Percentiles rank a stretch among this genome's conserved stretches.
Conservation (phyloP, 2,888 invertebrate species). For the Parelbella ahira region DNA sequence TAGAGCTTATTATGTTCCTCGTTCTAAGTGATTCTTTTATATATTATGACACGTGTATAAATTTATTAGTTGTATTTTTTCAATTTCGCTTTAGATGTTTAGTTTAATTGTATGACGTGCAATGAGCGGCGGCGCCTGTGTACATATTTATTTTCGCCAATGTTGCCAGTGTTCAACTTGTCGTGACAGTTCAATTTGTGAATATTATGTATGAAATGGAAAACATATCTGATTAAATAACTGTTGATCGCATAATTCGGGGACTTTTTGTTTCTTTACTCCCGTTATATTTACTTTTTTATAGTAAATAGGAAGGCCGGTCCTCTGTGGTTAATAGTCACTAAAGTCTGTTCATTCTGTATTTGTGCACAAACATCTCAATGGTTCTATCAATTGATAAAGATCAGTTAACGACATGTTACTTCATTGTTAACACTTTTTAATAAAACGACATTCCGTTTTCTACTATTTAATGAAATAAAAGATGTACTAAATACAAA, state of each 20-base stretch:
- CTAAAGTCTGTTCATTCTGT: too few species aligned
- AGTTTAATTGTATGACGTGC: constrained; percentile 35
- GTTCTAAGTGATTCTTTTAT: constrained; percentile 35
- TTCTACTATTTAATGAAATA: constrained; percentile 12
- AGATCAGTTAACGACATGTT: too few species aligned
- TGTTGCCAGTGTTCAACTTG: constrained; percentile 31
- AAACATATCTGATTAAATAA: constrained; percentile 26
- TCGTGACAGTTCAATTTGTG: constrained; percentile 12
- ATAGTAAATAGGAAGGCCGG: too few species aligned
- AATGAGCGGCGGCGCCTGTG: constrained; percentile 31
- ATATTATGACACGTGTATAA: constrained; percentile 28
- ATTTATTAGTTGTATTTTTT: constrained; percentile 27
- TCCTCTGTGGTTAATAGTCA: too few species aligned
- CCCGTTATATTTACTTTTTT: too few species aligned
- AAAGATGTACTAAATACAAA: constrained; percentile 14
- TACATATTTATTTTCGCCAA: constrained; percentile 35
- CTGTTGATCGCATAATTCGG: constrained; percentile 17
- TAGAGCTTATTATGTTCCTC: constrained; percentile 36
- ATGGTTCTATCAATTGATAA: too few species aligned
- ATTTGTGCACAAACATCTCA: too few species aligned
- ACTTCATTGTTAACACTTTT: too few species aligned
- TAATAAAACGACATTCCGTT: too few species aligned
- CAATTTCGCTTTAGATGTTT: constrained; percentile 34
- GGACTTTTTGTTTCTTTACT: neutral
- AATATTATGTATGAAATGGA: constrained; percentile 19